These are phyloP conservation scores for Cettia cetti DNA, from an alignment of 2,113 vertebrate genomes.

Conservation along the genomic window DNA sequence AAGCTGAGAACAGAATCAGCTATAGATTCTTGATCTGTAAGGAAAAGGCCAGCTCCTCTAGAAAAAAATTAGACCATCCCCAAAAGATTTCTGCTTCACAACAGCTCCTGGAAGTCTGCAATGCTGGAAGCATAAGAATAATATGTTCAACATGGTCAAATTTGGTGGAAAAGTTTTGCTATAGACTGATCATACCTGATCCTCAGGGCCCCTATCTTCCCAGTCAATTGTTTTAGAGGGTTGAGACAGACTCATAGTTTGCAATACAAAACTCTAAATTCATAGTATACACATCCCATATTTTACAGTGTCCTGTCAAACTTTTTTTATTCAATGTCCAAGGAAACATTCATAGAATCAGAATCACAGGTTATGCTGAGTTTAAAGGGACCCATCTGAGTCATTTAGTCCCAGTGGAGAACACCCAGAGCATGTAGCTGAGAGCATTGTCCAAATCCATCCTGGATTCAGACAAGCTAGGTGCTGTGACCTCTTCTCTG, in stretches of 20 bases:
- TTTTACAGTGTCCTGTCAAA: neutral
- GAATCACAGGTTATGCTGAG: neutral
- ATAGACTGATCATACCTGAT: neutral
- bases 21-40: neutral
- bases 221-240: neutral
- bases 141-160: neutral
- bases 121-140: neutral
- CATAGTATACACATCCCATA: neutral
- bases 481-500: neutral
- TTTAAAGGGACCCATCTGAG: neutral
- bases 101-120: neutral
- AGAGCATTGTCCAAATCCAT: neutral
- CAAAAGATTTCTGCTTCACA: neutral
- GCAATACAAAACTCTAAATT: neutral
- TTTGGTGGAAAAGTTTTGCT: neutral
- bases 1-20: neutral
- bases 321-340: neutral
- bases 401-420: neutral
- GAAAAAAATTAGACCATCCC: neutral
- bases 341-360: neutral
- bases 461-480: neutral
- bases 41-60: neutral
- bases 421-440: neutral
- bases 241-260: neutral
- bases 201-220: neutral